Evolutionary conservation across 2,113 vertebrate species (phyloP).

Genomic region (Takifugu bimaculatus): DNA sequence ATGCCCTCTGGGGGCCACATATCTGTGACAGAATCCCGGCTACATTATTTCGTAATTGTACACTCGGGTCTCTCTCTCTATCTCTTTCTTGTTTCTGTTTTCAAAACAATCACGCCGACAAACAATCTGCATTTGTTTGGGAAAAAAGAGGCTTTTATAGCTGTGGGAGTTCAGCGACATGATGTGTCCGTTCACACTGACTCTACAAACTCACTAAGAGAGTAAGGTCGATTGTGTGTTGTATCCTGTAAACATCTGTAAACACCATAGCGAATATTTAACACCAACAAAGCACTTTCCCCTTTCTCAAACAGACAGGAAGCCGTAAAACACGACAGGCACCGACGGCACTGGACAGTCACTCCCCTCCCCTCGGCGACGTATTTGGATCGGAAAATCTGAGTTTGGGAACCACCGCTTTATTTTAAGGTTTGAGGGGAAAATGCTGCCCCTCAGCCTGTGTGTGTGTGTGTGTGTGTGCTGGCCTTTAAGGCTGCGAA

Average conservation of each 20-base stretch:
- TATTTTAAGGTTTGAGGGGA: constrained; percentile 48
- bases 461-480: constrained; percentile 22
- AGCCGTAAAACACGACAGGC: constrained; percentile 40
- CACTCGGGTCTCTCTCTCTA: background rate
- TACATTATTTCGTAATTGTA: constrained; percentile 8
- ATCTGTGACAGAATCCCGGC: constrained; percentile 30
- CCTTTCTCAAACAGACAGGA: constrained; percentile 42
- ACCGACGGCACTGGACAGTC: background rate
- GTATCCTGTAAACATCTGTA: background rate
- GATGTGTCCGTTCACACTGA: too few species aligned
- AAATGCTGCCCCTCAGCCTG: constrained; percentile 14
- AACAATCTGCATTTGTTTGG: too few species aligned
- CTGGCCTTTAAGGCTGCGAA: constrained; percentile 23
- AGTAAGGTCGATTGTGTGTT: too few species aligned
- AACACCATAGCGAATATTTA: background rate
- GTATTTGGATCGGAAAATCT: constrained; percentile 67
- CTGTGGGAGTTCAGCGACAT: too few species aligned
- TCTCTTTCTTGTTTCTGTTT: background rate
- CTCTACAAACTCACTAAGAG: too few species aligned
- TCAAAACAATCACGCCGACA: constrained; percentile 7
- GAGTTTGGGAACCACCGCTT: constrained; percentile 42
- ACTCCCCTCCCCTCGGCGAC: constrained; percentile 20
- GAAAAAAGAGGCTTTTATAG: too few species aligned
- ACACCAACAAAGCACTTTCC: too few species aligned
- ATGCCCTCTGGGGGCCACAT: constrained; percentile 23